Base-by-base conservation (phyloP, 2,113 vertebrate species). In the Xiphophorus hellerii region DNA sequence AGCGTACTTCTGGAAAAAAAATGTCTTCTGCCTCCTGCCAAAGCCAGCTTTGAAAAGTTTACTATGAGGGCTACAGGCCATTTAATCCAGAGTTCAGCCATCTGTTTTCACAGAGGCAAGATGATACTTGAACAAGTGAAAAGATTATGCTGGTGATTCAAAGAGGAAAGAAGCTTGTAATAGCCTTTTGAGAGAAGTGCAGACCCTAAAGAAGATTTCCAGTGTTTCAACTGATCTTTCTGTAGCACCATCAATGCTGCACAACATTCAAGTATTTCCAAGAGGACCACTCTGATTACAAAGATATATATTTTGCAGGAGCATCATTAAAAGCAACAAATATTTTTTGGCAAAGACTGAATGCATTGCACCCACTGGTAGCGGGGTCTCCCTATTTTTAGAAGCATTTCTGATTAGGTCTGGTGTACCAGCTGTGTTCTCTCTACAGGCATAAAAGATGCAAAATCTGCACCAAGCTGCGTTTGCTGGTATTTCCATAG, bases 81-180 rank as follows among this genome's bases (percentile, higher is more conserved):
- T 84, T 74, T 66, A 76, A 66, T 78, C 76, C 44, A 51, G 67
- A 28, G 72, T 22, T 25, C 35, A 67, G 27, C 76, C 80, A 81
- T 87, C 85, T 85, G 75, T 66, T 85, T 68, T 77, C 74, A 69
- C 68, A 74, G 74, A 69, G 80, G 76, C 54, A 71, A 82, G 78
- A 79, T 77, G 44, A 39, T 61, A 69, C 67, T 48, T 85, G 73
- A 83, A 70, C 8, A n/a, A 75, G 68, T 74, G 67, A 62, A 25
- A 62, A 82, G 76, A 84, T 74, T 66, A 62, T 82, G 81, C 71
- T 67, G 73, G 25, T 27, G 27, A 64, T 68, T 85, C 61, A 67
- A 15, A 66, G 63, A 74, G 30, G 51, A 54, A 58, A 82, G 10
- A 35, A 37, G 70, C 64, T 39, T 76, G 27, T 75, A 80, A 77